Base-by-base conservation (phyloP, 2,113 vertebrate species). In the Oncorhynchus kisutch region DNA sequence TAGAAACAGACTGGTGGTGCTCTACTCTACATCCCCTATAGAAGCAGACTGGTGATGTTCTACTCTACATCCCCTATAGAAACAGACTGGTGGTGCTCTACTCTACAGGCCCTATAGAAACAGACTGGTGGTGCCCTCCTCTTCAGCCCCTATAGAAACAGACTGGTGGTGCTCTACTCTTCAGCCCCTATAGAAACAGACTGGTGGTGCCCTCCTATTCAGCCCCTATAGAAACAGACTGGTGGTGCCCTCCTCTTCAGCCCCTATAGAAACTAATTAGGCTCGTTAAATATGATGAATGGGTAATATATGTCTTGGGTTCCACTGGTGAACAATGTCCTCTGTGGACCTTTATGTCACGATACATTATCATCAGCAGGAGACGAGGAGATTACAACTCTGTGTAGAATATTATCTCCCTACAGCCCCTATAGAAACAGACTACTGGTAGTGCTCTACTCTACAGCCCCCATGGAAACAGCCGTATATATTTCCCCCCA, bases 291-390 rank as follows among this genome's bases (percentile, higher is more conserved):
- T 82, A 83, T 60, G 67, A 71, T 71, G 48, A 60, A 79, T 87
- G 48, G 22, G 90, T 85, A 83, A 91, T 85, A 82, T 87, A 78
- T 81, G 80, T 82, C 86, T 85, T 71, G 79, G 84, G 78, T 76
- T 20, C 77, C 80, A 75, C 70, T 57, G 29, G 71, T 72, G 69
- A 90, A 86, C 68, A 81, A 86, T 81, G 80, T 78, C 75, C 77
- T 86, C 68, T 2, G 12, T 1, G 76, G 49, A 51, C 49, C 49
- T 16, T 14, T 51, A 51, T 85, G 77, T 75, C 84, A 80, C 78
- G 16, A 89, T 82, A 78, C 79, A 89, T 29, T 29, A 4, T 3
- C 27, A 29, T 3, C 3, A 29, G 27, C 2, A 29, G 27, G 27
- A 29, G 27, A 29, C 25, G 25, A 25, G 25, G 1, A 25, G 25